These are phyloP conservation scores for Dufourea novaeangliae DNA, from an alignment of 1,140 invertebrate species.

Conservation along the genomic window DNA sequence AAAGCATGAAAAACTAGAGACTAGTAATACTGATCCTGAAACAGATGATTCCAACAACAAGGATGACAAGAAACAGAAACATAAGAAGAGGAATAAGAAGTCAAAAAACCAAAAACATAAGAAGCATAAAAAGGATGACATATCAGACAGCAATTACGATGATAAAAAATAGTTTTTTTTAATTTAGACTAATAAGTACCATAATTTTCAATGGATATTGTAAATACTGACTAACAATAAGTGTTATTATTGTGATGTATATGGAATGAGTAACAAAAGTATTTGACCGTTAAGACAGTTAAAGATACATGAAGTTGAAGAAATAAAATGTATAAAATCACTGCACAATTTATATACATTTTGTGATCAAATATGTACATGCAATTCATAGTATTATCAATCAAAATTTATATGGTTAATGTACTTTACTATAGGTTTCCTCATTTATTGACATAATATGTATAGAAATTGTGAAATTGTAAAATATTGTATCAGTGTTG, in stretches of 20 bases:
- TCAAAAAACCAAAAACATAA: constrained; percentile 76
- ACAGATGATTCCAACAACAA: constrained; percentile 62
- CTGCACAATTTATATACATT: too few species aligned
- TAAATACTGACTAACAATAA: constrained; percentile 9
- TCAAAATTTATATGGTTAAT: too few species aligned
- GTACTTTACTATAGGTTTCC: too few species aligned
- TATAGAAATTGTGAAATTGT: too few species aligned
- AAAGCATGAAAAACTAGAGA: constrained; percentile 65
- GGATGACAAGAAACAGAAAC: constrained; percentile 70
- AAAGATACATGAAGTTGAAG: too few species aligned
- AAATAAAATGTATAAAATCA: too few species aligned
- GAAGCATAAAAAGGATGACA: constrained; percentile 72
- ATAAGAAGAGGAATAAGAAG: constrained; percentile 75
- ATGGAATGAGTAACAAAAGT: too few species aligned
- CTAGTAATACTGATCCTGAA: constrained; percentile 67
- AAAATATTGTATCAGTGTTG: too few species aligned
- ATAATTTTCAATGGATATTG: neutral
- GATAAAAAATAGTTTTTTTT: constrained; percentile 14
- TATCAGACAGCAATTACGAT: constrained; percentile 65
- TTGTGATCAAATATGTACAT: too few species aligned
- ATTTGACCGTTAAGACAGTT: too few species aligned
- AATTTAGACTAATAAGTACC: neutral
- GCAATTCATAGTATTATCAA: too few species aligned
- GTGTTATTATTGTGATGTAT: neutral
- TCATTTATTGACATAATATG: too few species aligned